These are phyloP conservation scores for Ceryle rudis DNA, from an alignment of 2,797 vertebrate genomes.

Conservation along the genomic window DNA sequence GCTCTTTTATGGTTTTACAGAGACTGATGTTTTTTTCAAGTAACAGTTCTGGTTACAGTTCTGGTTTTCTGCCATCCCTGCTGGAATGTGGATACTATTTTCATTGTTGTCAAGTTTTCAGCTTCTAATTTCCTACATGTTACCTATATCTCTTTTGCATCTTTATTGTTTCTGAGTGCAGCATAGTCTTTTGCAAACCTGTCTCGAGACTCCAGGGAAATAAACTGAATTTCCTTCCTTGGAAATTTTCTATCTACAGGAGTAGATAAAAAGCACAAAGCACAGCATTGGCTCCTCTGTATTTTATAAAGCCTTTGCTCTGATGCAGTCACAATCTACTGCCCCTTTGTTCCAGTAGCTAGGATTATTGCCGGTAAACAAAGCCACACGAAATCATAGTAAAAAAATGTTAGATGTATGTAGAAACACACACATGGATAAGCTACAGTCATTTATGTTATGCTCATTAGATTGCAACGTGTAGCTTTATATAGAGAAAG, in stretches of 20 bases:
- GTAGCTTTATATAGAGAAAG: not conserved
- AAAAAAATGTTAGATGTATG: not conserved
- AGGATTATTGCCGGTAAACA: not conserved
- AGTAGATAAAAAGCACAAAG: not conserved
- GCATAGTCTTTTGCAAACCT: not conserved
- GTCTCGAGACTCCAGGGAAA: not conserved
- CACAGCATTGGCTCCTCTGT: not conserved
- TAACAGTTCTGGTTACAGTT: not conserved
- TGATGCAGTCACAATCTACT: not conserved
- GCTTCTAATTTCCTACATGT: not conserved
- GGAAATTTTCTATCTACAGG: not conserved
- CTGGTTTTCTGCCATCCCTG: not conserved
- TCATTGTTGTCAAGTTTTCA: not conserved
- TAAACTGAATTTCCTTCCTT: not conserved
- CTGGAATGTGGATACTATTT: not conserved
- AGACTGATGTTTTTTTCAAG: not conserved
- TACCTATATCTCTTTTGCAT: not conserved
- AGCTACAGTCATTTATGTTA: not conserved
- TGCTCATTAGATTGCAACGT: not conserved
- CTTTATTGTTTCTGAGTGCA: not conserved
- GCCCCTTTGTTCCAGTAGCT: not conserved
- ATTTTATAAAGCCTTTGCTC: not conserved
- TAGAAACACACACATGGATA: not conserved
- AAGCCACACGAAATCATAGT: not conserved
- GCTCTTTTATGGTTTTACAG: not conserved